Conservation (phyloP, 1,140 invertebrate genomes). For the Zaprionus vittiger region DNA sequence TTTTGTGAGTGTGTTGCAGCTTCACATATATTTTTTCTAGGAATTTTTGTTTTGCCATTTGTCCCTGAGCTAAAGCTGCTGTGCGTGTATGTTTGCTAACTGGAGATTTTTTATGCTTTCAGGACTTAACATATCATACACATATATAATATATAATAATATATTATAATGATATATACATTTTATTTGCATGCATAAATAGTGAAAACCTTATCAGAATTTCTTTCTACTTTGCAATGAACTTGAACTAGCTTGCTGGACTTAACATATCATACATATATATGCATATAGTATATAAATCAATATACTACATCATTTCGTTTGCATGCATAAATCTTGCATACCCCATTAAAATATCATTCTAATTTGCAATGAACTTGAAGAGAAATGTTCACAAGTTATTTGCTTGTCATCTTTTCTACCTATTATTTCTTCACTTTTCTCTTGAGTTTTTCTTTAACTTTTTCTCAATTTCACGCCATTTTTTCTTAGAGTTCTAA, state of each 20-base stretch:
- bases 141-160: too few species aligned
- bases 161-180: not conserved
- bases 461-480: conserved; percentile 4
- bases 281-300: not conserved
- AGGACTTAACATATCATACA: not conserved
- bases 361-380: not conserved
- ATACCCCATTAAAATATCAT: not conserved
- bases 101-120: not conserved
- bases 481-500: conserved; percentile 48
- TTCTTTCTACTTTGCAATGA: too few species aligned
- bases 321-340: not conserved
- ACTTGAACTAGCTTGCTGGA: too few species aligned
- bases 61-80: conserved; percentile 6
- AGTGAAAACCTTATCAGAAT: too few species aligned
- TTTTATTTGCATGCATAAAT: not conserved
- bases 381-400: not conserved
- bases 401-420: not conserved
- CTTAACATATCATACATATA: not conserved
- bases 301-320: not conserved
- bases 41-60: conserved; percentile 37
- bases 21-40: conserved; percentile 17
- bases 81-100: too few species aligned
- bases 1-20: conserved; percentile 9
- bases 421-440: not conserved
- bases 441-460: conserved; percentile 18